Evolutionary conservation across 2,113 vertebrate species (phyloP).

Genomic region (Pituophis catenifer): DNA sequence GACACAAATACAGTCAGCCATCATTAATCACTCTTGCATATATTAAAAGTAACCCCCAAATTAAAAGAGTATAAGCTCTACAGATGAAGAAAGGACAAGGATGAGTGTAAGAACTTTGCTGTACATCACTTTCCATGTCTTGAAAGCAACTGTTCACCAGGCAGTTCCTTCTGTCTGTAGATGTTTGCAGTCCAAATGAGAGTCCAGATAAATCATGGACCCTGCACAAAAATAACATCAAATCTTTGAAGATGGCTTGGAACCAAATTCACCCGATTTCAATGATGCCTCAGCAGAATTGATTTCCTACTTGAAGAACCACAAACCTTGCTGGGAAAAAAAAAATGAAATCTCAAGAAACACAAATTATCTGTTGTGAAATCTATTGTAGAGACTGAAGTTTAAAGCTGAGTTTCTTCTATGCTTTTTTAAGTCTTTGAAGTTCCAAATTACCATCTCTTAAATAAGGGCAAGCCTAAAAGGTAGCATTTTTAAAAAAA

Average conservation of each 20-base stretch:
- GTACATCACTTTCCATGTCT: background rate
- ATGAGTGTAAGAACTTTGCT: background rate
- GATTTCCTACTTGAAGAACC: background rate
- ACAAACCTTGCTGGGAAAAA: background rate
- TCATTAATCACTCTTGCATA: constrained; percentile 16
- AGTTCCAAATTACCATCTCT: background rate
- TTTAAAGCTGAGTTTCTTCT: background rate
- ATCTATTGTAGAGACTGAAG: background rate
- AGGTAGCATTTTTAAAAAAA: background rate
- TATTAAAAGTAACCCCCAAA: background rate
- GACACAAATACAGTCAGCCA: background rate
- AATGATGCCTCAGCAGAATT: background rate
- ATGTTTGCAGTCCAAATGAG: background rate
- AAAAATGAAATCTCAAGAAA: background rate
- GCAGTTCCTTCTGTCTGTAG: background rate
- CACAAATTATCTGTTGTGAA: background rate
- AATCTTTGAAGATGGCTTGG: background rate
- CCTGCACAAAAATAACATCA: background rate
- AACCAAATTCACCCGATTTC: background rate
- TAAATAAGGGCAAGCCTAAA: background rate
- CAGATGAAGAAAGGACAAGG: background rate
- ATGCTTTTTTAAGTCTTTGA: background rate
- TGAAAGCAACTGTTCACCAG: background rate
- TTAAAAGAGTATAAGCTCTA: background rate
- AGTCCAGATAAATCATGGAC: background rate